Base-by-base conservation (phyloP, 2,888 invertebrate species). In the Synanthedon andrenaeformis region DNA sequence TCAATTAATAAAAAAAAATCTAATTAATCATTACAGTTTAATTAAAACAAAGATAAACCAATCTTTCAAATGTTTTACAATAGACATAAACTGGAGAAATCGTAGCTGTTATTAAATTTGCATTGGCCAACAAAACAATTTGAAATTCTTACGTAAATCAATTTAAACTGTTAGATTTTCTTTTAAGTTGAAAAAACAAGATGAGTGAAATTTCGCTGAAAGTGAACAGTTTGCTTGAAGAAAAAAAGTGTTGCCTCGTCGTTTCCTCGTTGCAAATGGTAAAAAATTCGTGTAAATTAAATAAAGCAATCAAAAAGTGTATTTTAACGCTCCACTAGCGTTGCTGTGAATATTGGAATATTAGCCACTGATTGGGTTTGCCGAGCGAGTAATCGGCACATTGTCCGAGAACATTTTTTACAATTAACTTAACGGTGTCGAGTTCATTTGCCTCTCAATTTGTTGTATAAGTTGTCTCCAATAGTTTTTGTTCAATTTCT, bases 291-390 rank as follows among this genome's bases (percentile, higher is more conserved):
- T 63, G 70, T 69, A 79, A 82, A 83, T 84, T 81, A 81, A 81
- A 82, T 82, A 82, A 81, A 78, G 79, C 75, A 78, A 81, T 80
- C 76, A 70, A 72, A 71, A 70, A 69, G 69, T 71, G 62, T 66
- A 69, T 70, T 74, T 73, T 66, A 67, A 74, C 74, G 78, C 66
- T 74, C 62, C 62, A 66, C 28, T 63, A 72, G 62, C 58, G 62
- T 62, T 62, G 65, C 62, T 60, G 66, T 65, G 60, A 69, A 70
- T 73, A 74, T 74, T 71, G 65, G 70, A 74, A 75, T 74, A 76
- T 72, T 72, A 66, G 59, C 65, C 64, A 62, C 63, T 71, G 72
- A 74, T 70, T 66, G 73, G 65, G 62, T 71, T 69, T 62, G 65
- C 65, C 65, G 67, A 70, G 66, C 74, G 69, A 62, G 68, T 75